Evolutionary conservation across 2,888 invertebrate species (phyloP).

Genomic region (Aphrophora alni): DNA sequence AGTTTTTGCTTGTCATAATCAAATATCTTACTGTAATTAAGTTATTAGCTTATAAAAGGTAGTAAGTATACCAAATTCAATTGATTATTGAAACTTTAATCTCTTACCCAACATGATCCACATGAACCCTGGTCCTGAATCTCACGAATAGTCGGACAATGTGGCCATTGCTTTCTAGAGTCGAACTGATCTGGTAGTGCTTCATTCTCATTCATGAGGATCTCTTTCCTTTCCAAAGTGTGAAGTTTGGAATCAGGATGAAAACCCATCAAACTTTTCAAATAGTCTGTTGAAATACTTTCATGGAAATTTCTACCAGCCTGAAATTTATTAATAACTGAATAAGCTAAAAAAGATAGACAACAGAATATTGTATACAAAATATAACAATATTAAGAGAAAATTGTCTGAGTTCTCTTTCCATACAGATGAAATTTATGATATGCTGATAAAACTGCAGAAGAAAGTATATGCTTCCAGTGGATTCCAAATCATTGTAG

Average conservation of each 20-base stretch:
- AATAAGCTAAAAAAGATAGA: no score
- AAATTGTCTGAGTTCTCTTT: constrained; percentile 49
- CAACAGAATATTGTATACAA: no score
- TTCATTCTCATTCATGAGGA: constrained; percentile 49
- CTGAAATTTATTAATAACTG: constrained; percentile 56
- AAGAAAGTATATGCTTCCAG: no score
- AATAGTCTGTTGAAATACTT: constrained; percentile 65
- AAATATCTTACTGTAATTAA: no score
- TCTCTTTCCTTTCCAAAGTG: constrained; percentile 57
- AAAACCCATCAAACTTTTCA: constrained; percentile 74
- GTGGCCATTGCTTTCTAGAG: constrained; percentile 78
- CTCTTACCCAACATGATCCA: constrained; percentile 80
- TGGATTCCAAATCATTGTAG: no score
- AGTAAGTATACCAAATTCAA: no score
- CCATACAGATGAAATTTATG: no score
- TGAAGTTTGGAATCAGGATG: constrained; percentile 64
- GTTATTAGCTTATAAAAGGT: no score
- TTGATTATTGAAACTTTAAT: no score
- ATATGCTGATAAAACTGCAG: no score
- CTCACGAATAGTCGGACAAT: constrained; percentile 84
- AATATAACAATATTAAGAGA: constrained; percentile 54
- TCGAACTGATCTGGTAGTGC: constrained; percentile 81
- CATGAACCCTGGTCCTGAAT: constrained; percentile 90
- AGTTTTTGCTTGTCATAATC: no score
- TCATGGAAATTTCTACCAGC: constrained; percentile 78